Conservation (phyloP, 2,113 vertebrate species). For the Hystrix brachyura region DNA sequence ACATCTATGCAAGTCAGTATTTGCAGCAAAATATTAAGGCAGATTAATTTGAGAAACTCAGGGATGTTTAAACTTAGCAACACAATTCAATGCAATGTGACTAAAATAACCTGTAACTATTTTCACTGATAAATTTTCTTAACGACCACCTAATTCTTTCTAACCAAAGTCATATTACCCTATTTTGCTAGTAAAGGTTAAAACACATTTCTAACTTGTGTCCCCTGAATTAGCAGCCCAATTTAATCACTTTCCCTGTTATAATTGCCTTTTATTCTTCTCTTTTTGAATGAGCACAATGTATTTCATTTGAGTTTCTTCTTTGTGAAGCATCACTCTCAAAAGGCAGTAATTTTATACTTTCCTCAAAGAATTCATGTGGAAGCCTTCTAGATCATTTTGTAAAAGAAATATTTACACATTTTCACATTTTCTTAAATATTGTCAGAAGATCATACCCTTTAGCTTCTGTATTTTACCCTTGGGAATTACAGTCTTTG, state of each 20-base stretch:
- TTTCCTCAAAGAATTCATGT: not conserved
- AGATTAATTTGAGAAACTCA: constrained; percentile 28
- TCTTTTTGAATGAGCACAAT: not conserved
- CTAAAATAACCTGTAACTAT: constrained; percentile 21
- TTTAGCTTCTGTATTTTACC: not conserved
- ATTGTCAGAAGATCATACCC: not conserved
- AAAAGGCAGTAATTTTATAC: not conserved
- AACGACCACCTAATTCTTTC: constrained; percentile 28
- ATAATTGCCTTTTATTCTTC: not conserved
- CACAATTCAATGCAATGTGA: constrained; percentile 25
- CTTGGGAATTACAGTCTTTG: not conserved
- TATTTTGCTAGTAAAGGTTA: not conserved
- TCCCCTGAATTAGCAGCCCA: not conserved
- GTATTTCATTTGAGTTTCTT: not conserved
- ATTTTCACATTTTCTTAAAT: not conserved
- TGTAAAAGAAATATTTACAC: not conserved
- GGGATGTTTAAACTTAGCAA: not conserved
- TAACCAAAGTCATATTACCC: not conserved
- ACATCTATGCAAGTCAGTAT: constrained; percentile 9
- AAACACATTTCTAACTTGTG: constrained; percentile 23
- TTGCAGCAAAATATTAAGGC: constrained; percentile 41
- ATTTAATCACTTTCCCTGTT: constrained; percentile 47
- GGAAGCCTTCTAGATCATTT: not conserved
- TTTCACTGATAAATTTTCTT: constrained; percentile 20
- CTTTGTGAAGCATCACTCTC: not conserved